Base-by-base conservation (phyloP, 2,113 vertebrate species). In the Furnarius figulus region DNA sequence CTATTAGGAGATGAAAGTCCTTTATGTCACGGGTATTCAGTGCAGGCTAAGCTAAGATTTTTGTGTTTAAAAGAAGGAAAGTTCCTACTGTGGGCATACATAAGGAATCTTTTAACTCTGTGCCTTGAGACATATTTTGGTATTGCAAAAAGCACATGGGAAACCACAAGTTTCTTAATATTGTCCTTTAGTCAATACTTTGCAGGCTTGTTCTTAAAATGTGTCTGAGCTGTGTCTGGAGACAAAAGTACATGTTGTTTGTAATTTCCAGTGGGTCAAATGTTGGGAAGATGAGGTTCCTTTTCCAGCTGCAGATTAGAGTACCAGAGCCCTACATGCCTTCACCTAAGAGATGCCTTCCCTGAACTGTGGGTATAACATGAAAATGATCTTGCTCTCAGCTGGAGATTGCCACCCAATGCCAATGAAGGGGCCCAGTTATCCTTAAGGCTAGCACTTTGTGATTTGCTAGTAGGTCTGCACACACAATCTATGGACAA, bases 381-480 rank as follows among this genome's bases (percentile, higher is more conserved):
- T 42, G 14, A 7, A 12, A 39, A 33, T 5, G 23, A 27, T 50
- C 3, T 30, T 61, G 37, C 27, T 78, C 14, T 62, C 16, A 46
- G 27, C 35, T 58, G 39, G 46, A 79, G 52, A 14, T 37, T 75
- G 35, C 25, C 2, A 8, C 59, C 35, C 24, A 22, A 7, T 0
- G 1, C n/a, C 31, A 40, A 40, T 0, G 4, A 65, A 50, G 25
- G 21, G 33, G 55, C 47, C 22, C 46, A 18, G 0, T 46, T 85
- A 33, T 68, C 13, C 53, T 44, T 18, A 68, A n/a, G 37, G 39
- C 44, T 28, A 78, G 22, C 28, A 22, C 35, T 68, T 70, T 14
- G 31, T 89, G 50, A 35, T 46, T 13, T 35, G 15, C 18, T 46
- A 52, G 10, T 30, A 18, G 33, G 20, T 62, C 35, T 76, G 46